Evolutionary conservation across 2,797 vertebrate genomes (phyloP).

Genomic region (Hydrolagus colliei): DNA sequence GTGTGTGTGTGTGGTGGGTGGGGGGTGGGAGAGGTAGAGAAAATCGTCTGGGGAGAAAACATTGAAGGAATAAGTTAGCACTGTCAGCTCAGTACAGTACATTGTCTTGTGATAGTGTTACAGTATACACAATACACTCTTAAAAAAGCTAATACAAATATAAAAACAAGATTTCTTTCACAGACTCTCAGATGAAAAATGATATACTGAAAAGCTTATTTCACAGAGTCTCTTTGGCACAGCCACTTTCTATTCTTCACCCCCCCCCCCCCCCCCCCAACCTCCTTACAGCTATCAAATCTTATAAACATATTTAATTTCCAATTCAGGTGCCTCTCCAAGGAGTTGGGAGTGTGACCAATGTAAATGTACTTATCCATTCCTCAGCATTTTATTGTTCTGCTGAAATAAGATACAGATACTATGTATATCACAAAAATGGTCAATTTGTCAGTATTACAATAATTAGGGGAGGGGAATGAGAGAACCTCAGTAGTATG

Average conservation of each 20-base stretch:
- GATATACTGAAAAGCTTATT: not conserved
- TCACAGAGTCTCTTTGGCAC: not conserved
- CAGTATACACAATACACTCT: not conserved
- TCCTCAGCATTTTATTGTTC: not conserved
- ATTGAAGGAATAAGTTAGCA: not conserved
- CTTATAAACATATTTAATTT: conserved; percentile 1
- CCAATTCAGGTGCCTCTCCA: not conserved
- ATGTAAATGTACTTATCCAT: not conserved
- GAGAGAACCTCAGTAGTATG: not conserved
- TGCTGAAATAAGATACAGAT: not conserved
- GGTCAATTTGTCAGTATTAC: not conserved
- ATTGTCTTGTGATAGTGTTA: not conserved
- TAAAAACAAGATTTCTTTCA: not conserved
- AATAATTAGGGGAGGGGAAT: not conserved
- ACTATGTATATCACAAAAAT: not conserved
- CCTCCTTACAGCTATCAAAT: not conserved
- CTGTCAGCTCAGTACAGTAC: not conserved
- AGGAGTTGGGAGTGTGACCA: conserved; percentile 17
- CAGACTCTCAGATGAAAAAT: not conserved
- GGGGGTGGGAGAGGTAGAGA: no score
- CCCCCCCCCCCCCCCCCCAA: no score
- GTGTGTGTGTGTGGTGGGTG: no score
- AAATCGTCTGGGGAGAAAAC: not conserved
- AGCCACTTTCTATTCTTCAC: not conserved
- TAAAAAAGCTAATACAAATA: not conserved